Percentiles rank a stretch among this genome's conserved stretches.
These are phyloP conservation scores for Indri indri DNA, from an alignment of 2,113 vertebrate genomes.

Conservation along the genomic window DNA sequence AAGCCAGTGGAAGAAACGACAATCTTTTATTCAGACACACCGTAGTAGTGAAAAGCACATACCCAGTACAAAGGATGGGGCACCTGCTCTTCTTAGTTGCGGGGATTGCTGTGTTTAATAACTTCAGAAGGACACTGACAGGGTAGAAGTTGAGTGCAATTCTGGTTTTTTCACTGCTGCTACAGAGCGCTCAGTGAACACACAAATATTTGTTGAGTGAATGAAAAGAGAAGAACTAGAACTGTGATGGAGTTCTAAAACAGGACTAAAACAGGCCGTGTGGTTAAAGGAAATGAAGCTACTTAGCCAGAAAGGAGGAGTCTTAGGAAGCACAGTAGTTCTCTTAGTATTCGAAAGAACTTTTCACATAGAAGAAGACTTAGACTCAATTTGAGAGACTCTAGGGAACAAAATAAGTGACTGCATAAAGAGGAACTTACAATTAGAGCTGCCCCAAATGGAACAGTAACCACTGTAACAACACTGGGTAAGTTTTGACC, in stretches of 20 bases:
- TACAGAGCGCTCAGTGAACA: neutral
- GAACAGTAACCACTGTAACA: neutral
- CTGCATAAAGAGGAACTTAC: neutral
- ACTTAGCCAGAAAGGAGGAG: neutral
- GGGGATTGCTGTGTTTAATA: neutral
- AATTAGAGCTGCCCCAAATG: neutral
- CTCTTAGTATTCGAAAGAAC: slow-evolving; percentile 27
- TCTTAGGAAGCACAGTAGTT: neutral
- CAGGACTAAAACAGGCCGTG: neutral
- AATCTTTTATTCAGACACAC: neutral
- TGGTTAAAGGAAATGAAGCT: slow-evolving; percentile 21
- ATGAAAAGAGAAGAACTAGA: neutral
- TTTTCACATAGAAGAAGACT: neutral
- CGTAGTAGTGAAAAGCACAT: neutral
- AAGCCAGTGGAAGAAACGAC: neutral
- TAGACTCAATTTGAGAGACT: neutral
- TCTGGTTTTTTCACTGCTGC: neutral
- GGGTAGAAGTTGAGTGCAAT: neutral
- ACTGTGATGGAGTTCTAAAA: neutral
- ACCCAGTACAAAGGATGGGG: neutral
- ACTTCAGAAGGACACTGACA: neutral
- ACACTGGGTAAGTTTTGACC: neutral
- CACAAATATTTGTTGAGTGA: neutral
- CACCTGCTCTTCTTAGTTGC: neutral
- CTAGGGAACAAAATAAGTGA: neutral